Evolutionary conservation across 1,140 invertebrate species (phyloP).

Genomic region (Mactra quadrangularis): DNA sequence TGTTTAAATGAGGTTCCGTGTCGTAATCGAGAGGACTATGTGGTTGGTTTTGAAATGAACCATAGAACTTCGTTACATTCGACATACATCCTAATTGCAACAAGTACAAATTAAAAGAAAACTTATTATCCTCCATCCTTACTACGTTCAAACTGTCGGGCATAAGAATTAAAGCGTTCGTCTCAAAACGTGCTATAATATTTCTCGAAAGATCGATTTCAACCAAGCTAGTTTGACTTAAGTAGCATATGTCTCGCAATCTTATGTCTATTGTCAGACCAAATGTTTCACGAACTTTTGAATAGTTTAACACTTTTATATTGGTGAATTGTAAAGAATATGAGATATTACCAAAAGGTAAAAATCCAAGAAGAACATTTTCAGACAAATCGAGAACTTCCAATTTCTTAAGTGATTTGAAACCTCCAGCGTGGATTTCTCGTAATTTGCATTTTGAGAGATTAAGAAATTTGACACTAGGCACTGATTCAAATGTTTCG

Average conservation of each 20-base stretch:
- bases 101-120: conserved; percentile 28
- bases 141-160: conserved; percentile 37
- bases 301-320: conserved; percentile 31
- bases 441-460: conserved; percentile 26
- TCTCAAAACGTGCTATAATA: conserved; percentile 9
- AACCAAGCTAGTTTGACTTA: conserved; percentile 43
- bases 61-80: conserved; percentile 15
- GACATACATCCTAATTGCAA: conserved; percentile 19
- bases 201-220: conserved; percentile 16
- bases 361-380: conserved; percentile 41
- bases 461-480: conserved; percentile 16
- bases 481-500: neutral
- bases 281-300: conserved; percentile 12
- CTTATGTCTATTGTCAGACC: neutral
- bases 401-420: conserved; percentile 11
- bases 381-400: conserved; percentile 50
- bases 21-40: neutral
- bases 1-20: neutral
- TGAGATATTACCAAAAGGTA: conserved; percentile 6
- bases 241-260: conserved; percentile 11
- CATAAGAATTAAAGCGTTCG: conserved; percentile 29
- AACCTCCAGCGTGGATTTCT: conserved; percentile 30
- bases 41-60: conserved; percentile 7
- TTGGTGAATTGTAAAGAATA: conserved; percentile 39
- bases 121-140: conserved; percentile 22